Percentiles rank a stretch among this genome's conserved stretches.
Conservation (phyloP, 2,888 invertebrate species). For the Masnerella sp. region DNA sequence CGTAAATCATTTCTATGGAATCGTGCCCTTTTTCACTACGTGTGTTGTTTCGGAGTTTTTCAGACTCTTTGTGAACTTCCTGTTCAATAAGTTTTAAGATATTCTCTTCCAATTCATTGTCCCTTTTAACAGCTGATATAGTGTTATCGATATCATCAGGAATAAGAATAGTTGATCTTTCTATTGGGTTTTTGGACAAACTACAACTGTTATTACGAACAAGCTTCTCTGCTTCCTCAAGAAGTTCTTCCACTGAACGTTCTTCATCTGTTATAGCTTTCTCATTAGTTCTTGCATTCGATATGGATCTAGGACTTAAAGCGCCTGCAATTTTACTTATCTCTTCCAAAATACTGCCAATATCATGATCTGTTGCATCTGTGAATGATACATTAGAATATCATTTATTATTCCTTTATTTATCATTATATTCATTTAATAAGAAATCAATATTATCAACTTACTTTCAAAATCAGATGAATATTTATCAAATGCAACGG, state of each 20-base stretch:
- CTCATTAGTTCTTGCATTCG: conserved; percentile 54
- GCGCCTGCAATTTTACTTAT: conserved; percentile 74
- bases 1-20: conserved; percentile 65
- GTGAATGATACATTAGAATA: conserved; percentile 1
- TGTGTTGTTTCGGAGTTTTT: conserved; percentile 67
- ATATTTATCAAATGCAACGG: conserved; percentile 73
- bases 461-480: conserved; percentile 75
- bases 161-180: conserved; percentile 69
- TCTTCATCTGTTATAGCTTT: conserved; percentile 68
- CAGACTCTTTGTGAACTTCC: conserved; percentile 71
- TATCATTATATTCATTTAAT: conserved; percentile 2
- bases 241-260: conserved; percentile 73
- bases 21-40: conserved; percentile 66
- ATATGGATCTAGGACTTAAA: conserved; percentile 69
- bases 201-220: conserved; percentile 71
- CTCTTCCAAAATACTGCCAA: conserved; percentile 75
- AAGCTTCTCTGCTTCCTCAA: conserved; percentile 74
- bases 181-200: conserved; percentile 69
- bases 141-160: conserved; percentile 64
- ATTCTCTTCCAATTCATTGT: conserved; percentile 70
- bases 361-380: conserved; percentile 76
- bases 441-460: no score
- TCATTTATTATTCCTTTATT: neutral
- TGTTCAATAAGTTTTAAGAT: conserved; percentile 74
- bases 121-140: conserved; percentile 61